These are phyloP conservation scores for Vimba vimba DNA, from an alignment of 2,113 vertebrate species.

Conservation along the genomic window DNA sequence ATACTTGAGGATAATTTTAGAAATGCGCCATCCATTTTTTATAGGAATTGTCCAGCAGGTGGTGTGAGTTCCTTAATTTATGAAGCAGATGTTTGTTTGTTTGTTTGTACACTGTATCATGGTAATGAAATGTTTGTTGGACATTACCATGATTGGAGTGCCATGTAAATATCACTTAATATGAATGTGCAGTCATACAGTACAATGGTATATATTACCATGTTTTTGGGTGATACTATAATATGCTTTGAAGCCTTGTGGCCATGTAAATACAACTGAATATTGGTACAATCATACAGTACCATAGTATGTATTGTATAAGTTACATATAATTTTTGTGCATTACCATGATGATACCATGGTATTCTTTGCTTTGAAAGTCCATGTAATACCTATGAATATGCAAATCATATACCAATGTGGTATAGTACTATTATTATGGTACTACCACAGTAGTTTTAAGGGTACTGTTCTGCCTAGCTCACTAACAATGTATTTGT, in stretches of 20 bases:
- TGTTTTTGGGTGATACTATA: background rate
- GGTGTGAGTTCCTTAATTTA: background rate
- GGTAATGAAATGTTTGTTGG: too few species aligned
- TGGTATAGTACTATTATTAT: background rate
- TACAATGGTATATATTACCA: background rate
- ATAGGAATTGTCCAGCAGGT: conserved; percentile 32
- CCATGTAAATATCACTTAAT: background rate
- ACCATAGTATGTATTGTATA: background rate
- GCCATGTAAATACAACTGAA: background rate
- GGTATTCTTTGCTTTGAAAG: background rate
- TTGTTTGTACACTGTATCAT: too few species aligned
- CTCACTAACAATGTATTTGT: too few species aligned
- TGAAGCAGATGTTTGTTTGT: too few species aligned
- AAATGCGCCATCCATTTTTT: background rate
- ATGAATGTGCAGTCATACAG: background rate
- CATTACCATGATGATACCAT: background rate
- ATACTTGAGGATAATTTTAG: background rate
- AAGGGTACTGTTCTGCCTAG: background rate
- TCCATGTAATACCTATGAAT: background rate
- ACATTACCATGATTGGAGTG: background rate
- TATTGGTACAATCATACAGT: background rate
- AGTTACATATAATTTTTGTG: background rate
- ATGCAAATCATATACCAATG: background rate
- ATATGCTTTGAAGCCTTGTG: background rate
- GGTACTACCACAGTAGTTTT: background rate